Evolutionary conservation across 2,888 invertebrate species (phyloP).

Genomic region (Cabera pusaria): DNA sequence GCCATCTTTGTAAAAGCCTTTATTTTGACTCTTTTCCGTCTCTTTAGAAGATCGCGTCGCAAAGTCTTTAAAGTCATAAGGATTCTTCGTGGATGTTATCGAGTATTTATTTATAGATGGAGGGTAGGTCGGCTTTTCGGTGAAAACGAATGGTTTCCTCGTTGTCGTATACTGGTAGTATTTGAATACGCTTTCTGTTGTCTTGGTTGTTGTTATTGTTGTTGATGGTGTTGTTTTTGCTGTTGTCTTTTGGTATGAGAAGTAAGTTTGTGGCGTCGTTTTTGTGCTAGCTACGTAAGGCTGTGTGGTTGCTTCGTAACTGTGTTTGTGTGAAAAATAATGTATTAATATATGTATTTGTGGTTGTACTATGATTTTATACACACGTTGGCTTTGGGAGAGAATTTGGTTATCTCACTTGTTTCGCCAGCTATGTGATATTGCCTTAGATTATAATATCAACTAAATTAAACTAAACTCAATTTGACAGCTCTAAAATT

Average conservation of each 20-base stretch:
- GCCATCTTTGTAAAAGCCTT: constrained; percentile 70
- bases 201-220: constrained; percentile 42
- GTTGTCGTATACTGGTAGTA: constrained; percentile 54
- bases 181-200: constrained; percentile 52
- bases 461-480: too few relatives aligned
- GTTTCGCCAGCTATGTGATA: constrained; percentile 51
- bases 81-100: constrained; percentile 79
- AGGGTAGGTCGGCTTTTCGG: constrained; percentile 54
- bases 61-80: constrained; percentile 80
- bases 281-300: constrained; percentile 68
- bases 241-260: constrained; percentile 46
- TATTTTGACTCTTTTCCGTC: constrained; percentile 36
- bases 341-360: constrained; percentile 60
- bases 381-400: constrained; percentile 56
- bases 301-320: constrained; percentile 74
- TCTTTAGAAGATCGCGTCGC: constrained; percentile 57
- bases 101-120: constrained; percentile 68
- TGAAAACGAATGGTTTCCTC: constrained; percentile 46
- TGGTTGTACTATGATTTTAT: constrained; percentile 41
- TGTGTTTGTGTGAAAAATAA: constrained; percentile 55
- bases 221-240: constrained; percentile 43
- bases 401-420: constrained; percentile 55
- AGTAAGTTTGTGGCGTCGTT: constrained; percentile 46
- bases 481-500: too few relatives aligned
- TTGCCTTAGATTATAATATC: too few relatives aligned